Base-by-base conservation (phyloP, 2,888 invertebrate species). In the Gymnosoma rotundatum region DNA sequence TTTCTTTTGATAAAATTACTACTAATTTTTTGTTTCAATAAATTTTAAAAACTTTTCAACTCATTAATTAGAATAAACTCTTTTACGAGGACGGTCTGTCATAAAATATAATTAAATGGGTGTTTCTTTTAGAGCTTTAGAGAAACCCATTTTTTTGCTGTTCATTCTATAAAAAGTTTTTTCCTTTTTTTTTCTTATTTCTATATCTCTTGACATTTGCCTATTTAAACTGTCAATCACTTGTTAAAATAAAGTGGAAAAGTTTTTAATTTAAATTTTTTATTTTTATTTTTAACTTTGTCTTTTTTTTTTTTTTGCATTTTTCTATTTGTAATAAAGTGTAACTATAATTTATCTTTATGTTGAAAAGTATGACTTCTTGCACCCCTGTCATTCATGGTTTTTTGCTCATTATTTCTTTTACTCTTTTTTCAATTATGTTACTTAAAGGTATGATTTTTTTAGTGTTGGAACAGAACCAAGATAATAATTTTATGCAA, bases 191-290 rank as follows among this genome's bases (percentile, higher is more conserved):
- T 25, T 64, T 61, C 18, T 70, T 16, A 60, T 60, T 52, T 45
- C 58, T 64, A 56, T 72, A 73, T 78, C 58, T 81, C 78, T 78
- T 84, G 83, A 84, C 73, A 84, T 84, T 84, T 78, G 83, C 83
- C 83, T 84, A 81, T 73, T 84, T 84, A 78, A 84, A 78, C 81
- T 84, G 83, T 78, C 83, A 84, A 84, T 84, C 83, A 84, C 69
- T 84, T 84, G 80, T 81, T 78, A 81, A 81, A 84, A 78, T 81
- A 78, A 84, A 84, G 83, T 84, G 78, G 73, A 84, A 84, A 80
- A 84, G 67, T 84, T 84, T 84, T 74, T 69, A 66, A 73, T 78
- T 72, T 42, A 64, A 74, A 76, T 58, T 63, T 32, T 58, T 48
- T 60, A 70, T 73, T n/a, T n/a, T n/a, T n/a, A n/a, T 25, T 69